Base-by-base conservation (phyloP, 2,888 invertebrate genomes). In the Thymelicus acteon region DNA sequence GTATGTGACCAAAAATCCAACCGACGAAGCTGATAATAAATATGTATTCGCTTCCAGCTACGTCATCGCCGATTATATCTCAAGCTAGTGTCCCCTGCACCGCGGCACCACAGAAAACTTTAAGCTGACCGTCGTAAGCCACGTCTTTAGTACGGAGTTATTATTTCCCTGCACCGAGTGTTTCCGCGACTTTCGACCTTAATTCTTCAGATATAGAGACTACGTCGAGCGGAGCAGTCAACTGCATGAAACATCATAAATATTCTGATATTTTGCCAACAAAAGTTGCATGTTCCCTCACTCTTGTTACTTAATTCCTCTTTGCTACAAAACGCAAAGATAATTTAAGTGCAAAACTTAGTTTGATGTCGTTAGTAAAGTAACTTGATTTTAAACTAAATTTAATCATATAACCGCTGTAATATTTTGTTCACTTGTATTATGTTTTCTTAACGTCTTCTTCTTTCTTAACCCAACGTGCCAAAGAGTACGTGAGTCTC, bases 201-300 rank as follows among this genome's bases (percentile, higher is more conserved):
- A 62, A 19, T 6, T 7, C 12, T 4, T 37, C 6, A 19, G 13
- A 12, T 5, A 19, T 62, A 57, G 44, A 54, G 44, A 37, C 54
- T 19, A 47, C 8, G 2, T 4, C 0, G 2, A 54, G 7, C 44
- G 54, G 13, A 44, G 19, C 61, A 44, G 37, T 54, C 15, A 61
- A 7, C 31, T 54, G 61, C 44, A 67, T n/a, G 6, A 37, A 13
- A 10, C 31, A 47, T 62, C 49, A 68, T 68, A 47, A 60, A 68
- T 62, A 44, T 47, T 61, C 61, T 47, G 44, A 61, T 68, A 61
- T 62, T 68, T 68, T 62, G 68, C 54, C 48, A 63, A 69, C 69
- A 62, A 68, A 68, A 63, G 57, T 58, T 63, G 69, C 47, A 69
- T 69, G 62, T 69, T 39, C 60, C 40, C 40, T 57, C 57, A 40